A percentile compares a stretch with the other conserved stretches of the same genome.
These are phyloP conservation scores for Drosophila neotestacea DNA, from an alignment of 2,888 invertebrate genomes.

Conservation along the genomic window DNA sequence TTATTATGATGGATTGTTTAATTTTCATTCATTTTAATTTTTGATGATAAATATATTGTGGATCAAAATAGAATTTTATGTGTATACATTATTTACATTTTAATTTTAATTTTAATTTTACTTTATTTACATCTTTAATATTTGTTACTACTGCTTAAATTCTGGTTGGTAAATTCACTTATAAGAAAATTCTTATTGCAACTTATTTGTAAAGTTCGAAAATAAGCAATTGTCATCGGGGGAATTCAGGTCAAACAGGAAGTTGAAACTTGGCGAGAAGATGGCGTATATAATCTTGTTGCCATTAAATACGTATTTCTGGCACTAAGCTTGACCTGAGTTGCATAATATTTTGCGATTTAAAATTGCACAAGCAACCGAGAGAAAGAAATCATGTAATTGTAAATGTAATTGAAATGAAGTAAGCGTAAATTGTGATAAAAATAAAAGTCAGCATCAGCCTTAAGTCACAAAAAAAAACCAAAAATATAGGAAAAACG, in stretches of 20 bases:
- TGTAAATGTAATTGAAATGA: constrained; percentile 75
- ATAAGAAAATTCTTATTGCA: too few species aligned
- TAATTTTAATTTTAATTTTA: too few species aligned
- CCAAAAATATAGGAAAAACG: neutral
- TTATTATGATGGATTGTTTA: too few species aligned
- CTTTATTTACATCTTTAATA: too few species aligned
- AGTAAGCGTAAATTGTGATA: constrained; percentile 78
- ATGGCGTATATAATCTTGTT: constrained; percentile 7
- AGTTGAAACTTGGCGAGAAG: constrained; percentile 7
- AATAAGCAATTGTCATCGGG: constrained; percentile 4
- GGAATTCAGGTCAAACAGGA: constrained; percentile 27
- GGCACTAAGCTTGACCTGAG: constrained; percentile 43
- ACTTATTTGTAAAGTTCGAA: too few species aligned
- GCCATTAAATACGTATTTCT: constrained; percentile 23
- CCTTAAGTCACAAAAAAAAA: constrained; percentile 24
- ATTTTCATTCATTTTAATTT: too few species aligned
- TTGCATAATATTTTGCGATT: constrained; percentile 66
- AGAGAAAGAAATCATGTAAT: constrained; percentile 71
- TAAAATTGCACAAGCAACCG: constrained; percentile 47
- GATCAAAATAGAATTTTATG: too few species aligned
- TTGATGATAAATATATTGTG: too few species aligned
- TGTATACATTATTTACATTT: too few species aligned
- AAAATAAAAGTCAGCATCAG: constrained; percentile 59
- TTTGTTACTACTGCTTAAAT: too few species aligned
- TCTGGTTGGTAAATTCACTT: too few species aligned